Percentiles rank a stretch among this genome's conserved stretches.
phyloP scores from a whole-genome alignment of 2,888 invertebrate genomes.

The Onchidella celtica region DNA sequence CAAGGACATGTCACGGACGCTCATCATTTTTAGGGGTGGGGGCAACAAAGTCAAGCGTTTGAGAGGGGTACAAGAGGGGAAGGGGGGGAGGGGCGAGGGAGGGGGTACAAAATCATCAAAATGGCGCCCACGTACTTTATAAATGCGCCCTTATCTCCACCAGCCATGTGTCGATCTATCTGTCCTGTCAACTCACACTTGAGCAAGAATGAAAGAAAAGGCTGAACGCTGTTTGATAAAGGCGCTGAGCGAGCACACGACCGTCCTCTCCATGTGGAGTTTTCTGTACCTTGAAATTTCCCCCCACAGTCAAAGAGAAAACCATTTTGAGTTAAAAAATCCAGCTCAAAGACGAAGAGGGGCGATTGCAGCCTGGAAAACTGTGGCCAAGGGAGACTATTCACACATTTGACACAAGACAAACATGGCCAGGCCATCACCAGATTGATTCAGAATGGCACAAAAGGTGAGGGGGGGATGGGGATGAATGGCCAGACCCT shows the following conservation, averaged over 20 bases:
- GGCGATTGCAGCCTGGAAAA: conserved; percentile 22
- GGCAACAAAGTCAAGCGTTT: too few relatives aligned
- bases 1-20: not conserved
- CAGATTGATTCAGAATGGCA: conserved; percentile 42
- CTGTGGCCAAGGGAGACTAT: conserved; percentile 29
- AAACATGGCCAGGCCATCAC: conserved; percentile 32
- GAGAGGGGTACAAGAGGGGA: too few relatives aligned
- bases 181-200: not conserved
- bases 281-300: conserved; percentile 14
- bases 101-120: too few relatives aligned
- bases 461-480: conserved; percentile 25
- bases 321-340: conserved; percentile 13
- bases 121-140: too few relatives aligned
- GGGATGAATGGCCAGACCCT: conserved; percentile 9
- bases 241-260: not conserved
- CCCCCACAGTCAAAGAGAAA: not conserved
- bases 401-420: conserved; percentile 37
- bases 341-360: not conserved
- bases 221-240: not conserved
- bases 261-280: not conserved
- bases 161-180: conserved; percentile 18
- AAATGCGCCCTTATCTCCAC: not conserved
- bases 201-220: conserved; percentile 8
- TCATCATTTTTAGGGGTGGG: not conserved
- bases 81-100: too few relatives aligned